These are phyloP conservation scores for Nannoperca obscura DNA, from an alignment of 2,797 vertebrate species.

Conservation along the genomic window DNA sequence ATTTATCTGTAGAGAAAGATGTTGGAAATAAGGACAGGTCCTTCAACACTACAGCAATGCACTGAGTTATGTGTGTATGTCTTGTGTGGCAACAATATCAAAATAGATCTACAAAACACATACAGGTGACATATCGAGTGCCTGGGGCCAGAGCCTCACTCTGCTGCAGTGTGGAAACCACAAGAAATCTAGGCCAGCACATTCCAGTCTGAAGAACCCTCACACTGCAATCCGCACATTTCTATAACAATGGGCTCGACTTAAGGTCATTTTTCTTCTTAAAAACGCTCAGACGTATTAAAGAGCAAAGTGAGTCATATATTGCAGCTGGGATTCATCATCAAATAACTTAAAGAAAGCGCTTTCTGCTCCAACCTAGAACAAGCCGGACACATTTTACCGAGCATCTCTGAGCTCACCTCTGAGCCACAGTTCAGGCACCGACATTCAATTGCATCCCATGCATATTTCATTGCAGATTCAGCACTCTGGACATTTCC, in stretches of 20 bases:
- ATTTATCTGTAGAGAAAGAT: slow-evolving; percentile 89
- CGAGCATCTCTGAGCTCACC: slow-evolving; percentile 19
- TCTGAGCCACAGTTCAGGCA: slow-evolving; percentile 18
- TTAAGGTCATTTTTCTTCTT: slow-evolving; percentile 12
- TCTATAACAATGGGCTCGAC: slow-evolving; percentile 59
- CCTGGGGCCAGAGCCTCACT: slow-evolving; percentile 28
- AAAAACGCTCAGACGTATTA: slow-evolving; percentile 14
- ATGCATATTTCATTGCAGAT: slow-evolving; percentile 50
- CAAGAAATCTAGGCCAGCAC: slow-evolving; percentile 70
- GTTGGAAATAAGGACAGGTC: slow-evolving; percentile 61
- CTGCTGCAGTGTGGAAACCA: slow-evolving; percentile 25
- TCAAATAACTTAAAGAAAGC: slow-evolving; percentile 22
- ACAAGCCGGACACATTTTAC: slow-evolving; percentile 26
- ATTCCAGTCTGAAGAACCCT: slow-evolving; percentile 54
- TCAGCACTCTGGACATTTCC: slow-evolving; percentile 30
- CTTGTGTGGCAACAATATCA: slow-evolving; percentile 6
- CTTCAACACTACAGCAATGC: slow-evolving; percentile 32
- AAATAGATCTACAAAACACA: slow-evolving; percentile 48
- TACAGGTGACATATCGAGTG: slow-evolving; percentile 44
- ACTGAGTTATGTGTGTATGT: not conserved
- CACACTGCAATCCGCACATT: slow-evolving; percentile 58
- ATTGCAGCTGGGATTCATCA: slow-evolving; percentile 17
- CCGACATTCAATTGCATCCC: slow-evolving; percentile 15
- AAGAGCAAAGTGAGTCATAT: slow-evolving; percentile 29
- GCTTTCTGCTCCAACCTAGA: slow-evolving; percentile 24